Evolutionary conservation across 1,140 invertebrate species (phyloP), one percentile per base, ranked within the genome.

Genomic region (Bombus pascuorum): DNA sequence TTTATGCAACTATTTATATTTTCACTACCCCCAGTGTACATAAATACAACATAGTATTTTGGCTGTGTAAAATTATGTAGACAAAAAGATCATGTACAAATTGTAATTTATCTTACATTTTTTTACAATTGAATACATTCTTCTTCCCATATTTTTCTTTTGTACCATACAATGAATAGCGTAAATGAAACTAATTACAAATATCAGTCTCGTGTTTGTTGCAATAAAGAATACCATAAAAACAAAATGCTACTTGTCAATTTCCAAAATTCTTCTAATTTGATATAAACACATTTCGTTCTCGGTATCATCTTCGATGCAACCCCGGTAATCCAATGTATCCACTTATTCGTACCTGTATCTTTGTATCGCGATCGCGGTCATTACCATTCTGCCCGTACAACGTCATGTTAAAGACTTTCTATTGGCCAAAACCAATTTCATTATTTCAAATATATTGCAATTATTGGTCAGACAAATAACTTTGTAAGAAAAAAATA

Each of bases 401-500:
- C 34, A 59, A 79, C 68, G 32, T 87, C 72, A 59, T 34, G 47
- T 82, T 85, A 90, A 86, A 81, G 70, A 65, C 85, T 86, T 72
- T 78, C 78, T 77, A 90, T 71, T 78, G 70, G 53, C n/a, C 34
- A 84, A 85, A 81, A 88, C 73, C 85, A 83, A 85, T 68, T 72
- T 44, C 68, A 70, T 89, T 85, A 83, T 84, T 80, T 87, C 83
- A 22, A 85, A 77, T 68, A 68, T 74, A 81, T 70, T 82, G 68
- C 15, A 59, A 92, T 87, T 89, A 80, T 68, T 87, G 79, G 83
- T 93, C 89, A 95, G 76, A 93, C 92, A 90, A 95, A 95, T 81
- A 95, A 87, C 89, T 93, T 94, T 4, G 92, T 91, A 44, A 93
- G 85, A 74, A 94, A 94, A 73, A 94, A 93, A 77, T 94, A 94